Base-by-base conservation (phyloP, 2,888 invertebrate species). In the Cactoblastis cactorum region DNA sequence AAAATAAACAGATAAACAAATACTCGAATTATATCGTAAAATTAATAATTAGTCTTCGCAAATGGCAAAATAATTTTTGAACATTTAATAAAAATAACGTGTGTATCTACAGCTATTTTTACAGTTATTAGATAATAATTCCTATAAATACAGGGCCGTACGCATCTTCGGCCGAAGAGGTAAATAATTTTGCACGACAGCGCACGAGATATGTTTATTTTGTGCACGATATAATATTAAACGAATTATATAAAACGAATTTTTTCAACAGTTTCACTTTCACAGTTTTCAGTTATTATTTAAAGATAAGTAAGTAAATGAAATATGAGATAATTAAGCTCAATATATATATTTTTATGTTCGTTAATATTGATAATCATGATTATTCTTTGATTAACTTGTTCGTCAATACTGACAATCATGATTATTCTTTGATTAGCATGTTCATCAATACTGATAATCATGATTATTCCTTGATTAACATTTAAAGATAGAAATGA, bases 31-130 rank as follows among this genome's bases (percentile, higher is more conserved):
- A 72, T 74, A 72, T 71, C 69, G 70, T 77, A 77, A 63, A n/a
- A 77, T 74, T 76, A 74, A 74, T 74, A 74, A 70, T 87, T 86
- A 87, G 88, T 88, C 87, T 87, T 88, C 77, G 70, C 75, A 80
- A 79, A 88, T 88, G 88, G 88, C 88, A 87, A 78, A 81, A 80
- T 74, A 84, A 80, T 82, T 81, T 46, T 83, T 85, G 84, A 88
- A 88, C 83, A 86, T 84, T 83, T 82, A 76, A 80, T 74, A 76
- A 66, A 67, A 70, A 65, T 58, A 59, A 63, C 32, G 12, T n/a
- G n/a, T n/a, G n/a, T 46, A 46, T 46, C 46, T 46, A 46, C 46
- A 46, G 18, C 35, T 22, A 34, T 46, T 46, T 34, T 46, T 35
- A 35, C 46, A 46, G 46, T 46, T n/a, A n/a, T n/a, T 46, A 35